Conservation (phyloP, 2,113 vertebrate species). For the Clinocottus analis region DNA sequence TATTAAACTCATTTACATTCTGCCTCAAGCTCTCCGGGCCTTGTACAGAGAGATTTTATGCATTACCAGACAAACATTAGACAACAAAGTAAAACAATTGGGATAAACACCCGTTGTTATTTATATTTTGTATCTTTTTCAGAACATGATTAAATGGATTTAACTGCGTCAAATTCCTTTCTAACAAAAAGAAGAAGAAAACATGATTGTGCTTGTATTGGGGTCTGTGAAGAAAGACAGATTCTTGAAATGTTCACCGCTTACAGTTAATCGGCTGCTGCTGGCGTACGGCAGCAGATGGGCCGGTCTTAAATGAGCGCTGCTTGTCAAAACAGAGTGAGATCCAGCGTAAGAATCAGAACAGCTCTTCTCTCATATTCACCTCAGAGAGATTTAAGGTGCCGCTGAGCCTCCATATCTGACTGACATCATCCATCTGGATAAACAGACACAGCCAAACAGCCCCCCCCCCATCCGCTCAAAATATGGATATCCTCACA, state of each 20-base stretch:
- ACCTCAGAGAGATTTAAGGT: constrained; percentile 57
- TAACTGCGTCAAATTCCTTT: constrained; percentile 19
- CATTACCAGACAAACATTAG: constrained; percentile 53
- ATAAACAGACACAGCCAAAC: constrained; percentile 66
- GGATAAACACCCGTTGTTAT: constrained; percentile 34
- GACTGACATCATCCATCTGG: constrained; percentile 75
- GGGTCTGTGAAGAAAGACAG: constrained; percentile 8
- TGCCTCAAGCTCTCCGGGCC: constrained; percentile 37
- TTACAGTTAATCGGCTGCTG: constrained; percentile 36
- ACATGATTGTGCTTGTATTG: neutral
- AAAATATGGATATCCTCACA: constrained; percentile 62
- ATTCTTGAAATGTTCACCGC: constrained; percentile 33
- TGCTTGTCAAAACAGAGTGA: constrained; percentile 57
- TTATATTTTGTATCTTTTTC: constrained; percentile 40
- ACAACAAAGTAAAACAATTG: constrained; percentile 42
- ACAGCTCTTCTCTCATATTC: constrained; percentile 46
- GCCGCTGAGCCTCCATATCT: constrained; percentile 50
- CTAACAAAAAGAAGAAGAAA: neutral
- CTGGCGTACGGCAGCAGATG: constrained; percentile 54
- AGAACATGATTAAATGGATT: constrained; percentile 34
- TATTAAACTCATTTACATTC: constrained; percentile 63
- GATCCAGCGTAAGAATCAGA: constrained; percentile 36
- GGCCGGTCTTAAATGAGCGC: constrained; percentile 52
- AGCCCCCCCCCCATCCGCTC: constrained; percentile 72
- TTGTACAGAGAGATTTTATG: constrained; percentile 47